Base-by-base conservation (phyloP, 2,888 invertebrate genomes). In the Clanis bilineata region DNA sequence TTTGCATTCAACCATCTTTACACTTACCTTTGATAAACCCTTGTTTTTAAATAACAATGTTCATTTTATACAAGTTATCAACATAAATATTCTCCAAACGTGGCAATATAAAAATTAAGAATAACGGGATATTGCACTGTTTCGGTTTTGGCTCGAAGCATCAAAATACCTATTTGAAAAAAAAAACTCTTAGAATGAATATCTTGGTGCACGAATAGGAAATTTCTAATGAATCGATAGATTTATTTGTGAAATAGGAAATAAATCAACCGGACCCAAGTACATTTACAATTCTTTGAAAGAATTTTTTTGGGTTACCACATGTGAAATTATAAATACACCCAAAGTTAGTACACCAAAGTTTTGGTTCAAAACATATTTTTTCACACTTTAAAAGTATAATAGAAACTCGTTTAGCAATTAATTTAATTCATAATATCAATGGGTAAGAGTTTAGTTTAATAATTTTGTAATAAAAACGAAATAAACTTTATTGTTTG, bases 71-170 rank as follows among this genome's bases (percentile, higher is more conserved):
- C 57, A 62, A 61, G 64, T 39, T 36, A 5, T 56, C 56, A 60
- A 45, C 9, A 28, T 65, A 74, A 74, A 73, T 55, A 69, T 74
- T 73, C 63, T 75, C 72, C 68, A 71, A 87, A 88, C 87, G 88
- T 88, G 89, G 87, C 89, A 83, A 65, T 69, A 60, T 63, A 76
- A 74, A 74, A 47, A 60, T 68, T 73, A 68, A 67, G 62, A 61
- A 62, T 81, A 82, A 82, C 80, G 79, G 80, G 79, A 79, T 44
- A 25, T 38, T 51, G 10, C 28, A 15, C 9, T 18, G 7, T 32
- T n/a, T n/a, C n/a, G n/a, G n/a, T n/a, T n/a, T n/a, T n/a, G n/a
- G n/a, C n/a, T n/a, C 10, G 21, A 44, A 25, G 5, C 10, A 28
- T n/a, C 5, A 12, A 22, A 57, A 38, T 38, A 38, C n/a, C n/a